Evolutionary conservation across 2,113 vertebrate species (phyloP), one percentile per base, ranked within the genome.

Genomic region (Trogon melanurus): DNA sequence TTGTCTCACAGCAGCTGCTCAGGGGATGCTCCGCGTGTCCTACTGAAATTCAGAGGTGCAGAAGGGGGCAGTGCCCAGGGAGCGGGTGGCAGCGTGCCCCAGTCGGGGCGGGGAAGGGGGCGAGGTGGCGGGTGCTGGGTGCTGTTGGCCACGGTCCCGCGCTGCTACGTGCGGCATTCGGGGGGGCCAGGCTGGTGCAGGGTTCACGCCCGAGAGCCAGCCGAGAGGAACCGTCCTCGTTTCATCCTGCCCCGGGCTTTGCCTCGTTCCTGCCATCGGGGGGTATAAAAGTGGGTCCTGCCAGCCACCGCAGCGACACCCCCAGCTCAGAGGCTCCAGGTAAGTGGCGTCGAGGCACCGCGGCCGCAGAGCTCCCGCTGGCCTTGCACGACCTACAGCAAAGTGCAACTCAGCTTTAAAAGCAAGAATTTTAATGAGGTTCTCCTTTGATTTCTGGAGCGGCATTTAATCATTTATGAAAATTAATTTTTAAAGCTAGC

Each of bases 401-500:
- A 51, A 20, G 76, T 0, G 8, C 6, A 75, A 16, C 67, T 32
- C 2, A 0, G 61, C 69, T 81, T 27, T 38, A 22, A 41, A 51
- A 76, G 70, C 25, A 17, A 16, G 66, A 71, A 67, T 92, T 76
- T 62, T 62, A 76, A 79, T 76, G 64, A 58, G 45, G 48, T 60
- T 85, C 73, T 38, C 88, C 93, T 93, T 81, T 79, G 93, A 91
- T 80, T 94, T 61, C 61, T 73, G 45, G 74, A 66, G 89, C 75
- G 48, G 71, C 69, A 61, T 61, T 93, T 88, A 92, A 93, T 91
- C 62, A 85, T 92, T 89, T 47, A 95, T 91, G 94, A 73, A 69
- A 95, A 93, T 87, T 54, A 75, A 86, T 88, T 87, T 90, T 79
- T 92, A 85, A 93, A 95, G 76, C 44, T 27, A 16, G 58, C 12